phyloP scores from a whole-genome alignment of 2,888 invertebrate genomes.

The Athripsodes cinereus region DNA sequence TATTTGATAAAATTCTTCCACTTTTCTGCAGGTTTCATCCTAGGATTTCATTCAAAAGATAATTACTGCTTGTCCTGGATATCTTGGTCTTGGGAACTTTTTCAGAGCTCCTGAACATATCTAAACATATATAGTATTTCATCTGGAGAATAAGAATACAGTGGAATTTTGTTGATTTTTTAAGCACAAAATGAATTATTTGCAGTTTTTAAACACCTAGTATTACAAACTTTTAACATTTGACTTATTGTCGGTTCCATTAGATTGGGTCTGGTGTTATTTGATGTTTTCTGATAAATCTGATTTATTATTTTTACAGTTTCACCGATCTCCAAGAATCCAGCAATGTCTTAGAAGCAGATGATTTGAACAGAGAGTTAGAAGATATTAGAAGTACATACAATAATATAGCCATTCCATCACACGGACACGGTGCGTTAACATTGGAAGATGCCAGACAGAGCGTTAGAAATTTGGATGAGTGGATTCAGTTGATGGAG shows the following conservation, averaged over 20 bases:
- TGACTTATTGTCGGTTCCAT: neutral
- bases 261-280: neutral
- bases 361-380: constrained; percentile 4
- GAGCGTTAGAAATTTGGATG: constrained; percentile 7
- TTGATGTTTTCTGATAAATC: neutral
- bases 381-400: constrained; percentile 9
- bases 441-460: constrained; percentile 1
- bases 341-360: constrained; percentile 6
- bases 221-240: neutral
- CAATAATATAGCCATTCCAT: constrained; percentile 6
- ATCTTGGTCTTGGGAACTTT: too few species aligned
- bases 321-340: constrained; percentile 10
- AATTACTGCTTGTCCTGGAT: too few species aligned
- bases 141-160: too few species aligned
- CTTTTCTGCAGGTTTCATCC: too few species aligned
- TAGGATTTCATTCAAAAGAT: too few species aligned
- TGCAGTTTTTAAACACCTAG: too few species aligned
- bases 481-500: constrained; percentile 8
- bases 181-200: too few species aligned
- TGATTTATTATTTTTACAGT: constrained; percentile 3
- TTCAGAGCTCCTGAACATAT: too few species aligned
- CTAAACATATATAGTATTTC: too few species aligned
- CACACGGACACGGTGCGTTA: neutral
- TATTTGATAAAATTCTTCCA: too few species aligned
- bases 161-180: too few species aligned